Evolutionary conservation across 2,113 vertebrate species (phyloP), one percentile per base, ranked within the genome.

Genomic region (Indri indri): DNA sequence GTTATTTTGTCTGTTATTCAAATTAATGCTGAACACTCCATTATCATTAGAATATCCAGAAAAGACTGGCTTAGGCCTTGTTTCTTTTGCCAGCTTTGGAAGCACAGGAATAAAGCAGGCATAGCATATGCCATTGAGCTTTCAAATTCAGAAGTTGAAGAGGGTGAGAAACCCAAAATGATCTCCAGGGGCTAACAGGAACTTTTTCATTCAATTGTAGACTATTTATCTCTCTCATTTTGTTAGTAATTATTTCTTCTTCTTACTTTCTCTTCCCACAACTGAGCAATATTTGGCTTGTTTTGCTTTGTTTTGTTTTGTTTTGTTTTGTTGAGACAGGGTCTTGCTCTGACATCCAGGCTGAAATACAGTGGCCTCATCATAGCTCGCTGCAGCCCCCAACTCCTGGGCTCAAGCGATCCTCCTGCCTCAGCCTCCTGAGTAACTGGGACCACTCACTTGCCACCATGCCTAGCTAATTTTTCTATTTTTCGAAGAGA

Each of bases 81-180:
- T 66, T 83, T 50, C 65, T 73, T 74, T 71, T 82, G 65, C 8
- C n/a, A 73, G 16, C 11, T 83, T 93, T 47, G 14, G 70, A 88
- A 90, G 83, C 45, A 32, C 23, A 65, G 45, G 14, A 59, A 61
- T 63, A n/a, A 90, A 76, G 32, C 22, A n/a, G n/a, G 14, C 34
- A n/a, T 27, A 32, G 52, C 42, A 34, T 57, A 40, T 57, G 32
- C 30, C 40, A 18, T 12, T 47, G 52, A 47, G 16, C 76, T 96
- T 94, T 90, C 81, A 88, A 34, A 70, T n/a, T 80, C 74, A 52
- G 12, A 95, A 91, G 45, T 88, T 70, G 88, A 90, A 66, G 9
- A 0, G 8, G 5, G 9, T 10, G 42, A 50, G 54, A 73, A 86
- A 82, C 18, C 7, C 34, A 5, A 76, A 70, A 90, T 13, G 30